Conservation (phyloP, 2,113 vertebrate genomes). For the Microcebus griseorufus region DNA sequence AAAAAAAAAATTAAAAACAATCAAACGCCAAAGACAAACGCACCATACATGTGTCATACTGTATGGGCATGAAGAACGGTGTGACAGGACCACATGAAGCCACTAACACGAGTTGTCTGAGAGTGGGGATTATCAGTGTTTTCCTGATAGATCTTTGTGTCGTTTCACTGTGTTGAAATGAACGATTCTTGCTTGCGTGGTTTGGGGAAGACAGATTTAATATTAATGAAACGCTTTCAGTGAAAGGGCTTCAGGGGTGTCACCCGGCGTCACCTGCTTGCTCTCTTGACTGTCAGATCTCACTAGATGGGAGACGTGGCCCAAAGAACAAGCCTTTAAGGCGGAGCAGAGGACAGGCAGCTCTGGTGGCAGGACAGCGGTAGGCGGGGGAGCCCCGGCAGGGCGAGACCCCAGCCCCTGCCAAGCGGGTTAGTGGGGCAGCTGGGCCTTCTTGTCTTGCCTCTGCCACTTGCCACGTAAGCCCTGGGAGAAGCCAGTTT, state of each 20-base stretch:
- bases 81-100: not conserved
- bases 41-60: not conserved
- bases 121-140: not conserved
- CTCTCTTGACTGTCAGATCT: not conserved
- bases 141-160: not conserved
- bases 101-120: not conserved
- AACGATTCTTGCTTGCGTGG: not conserved
- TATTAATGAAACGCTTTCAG: not conserved
- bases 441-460: not conserved
- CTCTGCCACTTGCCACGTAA: fast-evolving
- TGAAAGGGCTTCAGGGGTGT: not conserved
- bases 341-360: not conserved
- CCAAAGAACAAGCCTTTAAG: not conserved
- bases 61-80: not conserved
- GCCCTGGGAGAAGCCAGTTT: not conserved
- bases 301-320: not conserved
- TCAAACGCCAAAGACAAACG: not conserved
- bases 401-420: not conserved
- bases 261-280: not conserved
- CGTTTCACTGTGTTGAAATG: not conserved
- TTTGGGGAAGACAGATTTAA: not conserved
- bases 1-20: not conserved
- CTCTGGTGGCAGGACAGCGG: not conserved
- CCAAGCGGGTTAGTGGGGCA: not conserved
- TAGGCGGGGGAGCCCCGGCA: not conserved